phyloP scores from a whole-genome alignment of 2,113 vertebrate genomes.

The Muntiacus muntjak region DNA sequence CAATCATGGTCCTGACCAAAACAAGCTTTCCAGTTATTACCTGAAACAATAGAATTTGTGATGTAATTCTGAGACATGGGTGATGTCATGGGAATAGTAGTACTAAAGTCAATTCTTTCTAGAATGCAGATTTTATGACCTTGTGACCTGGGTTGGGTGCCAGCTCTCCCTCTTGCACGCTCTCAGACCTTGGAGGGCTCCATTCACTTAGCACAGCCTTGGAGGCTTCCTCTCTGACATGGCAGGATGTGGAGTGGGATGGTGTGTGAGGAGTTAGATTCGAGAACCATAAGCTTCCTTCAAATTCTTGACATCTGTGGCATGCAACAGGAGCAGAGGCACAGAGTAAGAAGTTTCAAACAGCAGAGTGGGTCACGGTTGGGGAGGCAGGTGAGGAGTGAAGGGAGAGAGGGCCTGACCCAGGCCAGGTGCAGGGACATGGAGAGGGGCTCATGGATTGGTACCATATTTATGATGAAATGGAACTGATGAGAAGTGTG shows the following conservation, averaged over 20 bases:
- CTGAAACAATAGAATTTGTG: slow-evolving; percentile 61
- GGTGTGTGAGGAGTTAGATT: not conserved
- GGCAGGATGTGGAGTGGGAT: not conserved
- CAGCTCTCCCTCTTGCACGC: not conserved
- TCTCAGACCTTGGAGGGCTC: not conserved
- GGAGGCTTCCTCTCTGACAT: not conserved
- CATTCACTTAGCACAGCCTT: not conserved
- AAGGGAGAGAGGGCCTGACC: not conserved
- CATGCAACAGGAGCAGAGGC: not conserved
- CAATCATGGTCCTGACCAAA: slow-evolving; percentile 43
- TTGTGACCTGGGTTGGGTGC: slow-evolving; percentile 17
- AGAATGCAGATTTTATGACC: not conserved
- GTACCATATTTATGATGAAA: not conserved
- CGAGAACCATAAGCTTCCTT: not conserved
- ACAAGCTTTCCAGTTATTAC: slow-evolving; percentile 55
- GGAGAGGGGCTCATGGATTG: not conserved
- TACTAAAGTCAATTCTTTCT: slow-evolving; percentile 24
- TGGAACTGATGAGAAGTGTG: not conserved
- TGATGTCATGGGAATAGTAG: slow-evolving; percentile 57
- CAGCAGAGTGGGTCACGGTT: not conserved
- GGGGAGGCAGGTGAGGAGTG: not conserved
- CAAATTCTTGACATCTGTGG: not conserved
- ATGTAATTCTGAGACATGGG: slow-evolving; percentile 9
- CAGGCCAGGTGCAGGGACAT: not conserved
- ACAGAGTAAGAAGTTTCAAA: not conserved